Conservation (phyloP, 1,140 invertebrate genomes). For the Phymastichus coffea region DNA sequence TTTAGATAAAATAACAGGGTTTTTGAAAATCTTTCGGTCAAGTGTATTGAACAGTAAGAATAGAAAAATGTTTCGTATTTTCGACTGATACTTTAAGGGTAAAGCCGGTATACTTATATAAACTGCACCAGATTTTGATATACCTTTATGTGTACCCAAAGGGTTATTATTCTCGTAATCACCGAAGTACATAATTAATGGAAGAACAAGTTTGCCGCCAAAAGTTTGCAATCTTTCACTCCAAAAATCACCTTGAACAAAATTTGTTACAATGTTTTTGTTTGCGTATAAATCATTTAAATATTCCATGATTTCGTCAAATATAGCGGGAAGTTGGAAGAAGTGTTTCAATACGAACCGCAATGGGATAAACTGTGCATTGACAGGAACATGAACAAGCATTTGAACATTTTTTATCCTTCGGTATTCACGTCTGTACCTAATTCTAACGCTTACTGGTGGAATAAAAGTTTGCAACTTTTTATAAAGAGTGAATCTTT, state of each 20-base stretch:
- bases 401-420: background rate
- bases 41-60: slow-evolving; percentile 1
- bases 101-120: background rate
- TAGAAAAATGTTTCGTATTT: slow-evolving; percentile 2
- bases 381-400: background rate
- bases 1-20: too few species aligned
- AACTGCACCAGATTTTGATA: slow-evolving; percentile 2
- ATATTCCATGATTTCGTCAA: background rate
- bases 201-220: background rate
- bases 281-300: background rate
- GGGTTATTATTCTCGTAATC: slow-evolving; percentile 17
- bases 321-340: slow-evolving; percentile 8
- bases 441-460: too few species aligned
- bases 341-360: background rate
- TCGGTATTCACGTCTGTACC: slow-evolving; percentile 7
- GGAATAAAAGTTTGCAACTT: background rate
- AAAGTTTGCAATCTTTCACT: background rate
- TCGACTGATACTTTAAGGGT: background rate
- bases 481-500: too few species aligned
- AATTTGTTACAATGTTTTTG: background rate
- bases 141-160: slow-evolving; percentile 5
- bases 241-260: background rate
- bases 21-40: slow-evolving; percentile 3
- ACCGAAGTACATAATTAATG: slow-evolving; percentile 4
- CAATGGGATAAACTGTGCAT: background rate